Conservation (phyloP, 2,888 invertebrate species). For the Listrodromus nycthemerus region DNA sequence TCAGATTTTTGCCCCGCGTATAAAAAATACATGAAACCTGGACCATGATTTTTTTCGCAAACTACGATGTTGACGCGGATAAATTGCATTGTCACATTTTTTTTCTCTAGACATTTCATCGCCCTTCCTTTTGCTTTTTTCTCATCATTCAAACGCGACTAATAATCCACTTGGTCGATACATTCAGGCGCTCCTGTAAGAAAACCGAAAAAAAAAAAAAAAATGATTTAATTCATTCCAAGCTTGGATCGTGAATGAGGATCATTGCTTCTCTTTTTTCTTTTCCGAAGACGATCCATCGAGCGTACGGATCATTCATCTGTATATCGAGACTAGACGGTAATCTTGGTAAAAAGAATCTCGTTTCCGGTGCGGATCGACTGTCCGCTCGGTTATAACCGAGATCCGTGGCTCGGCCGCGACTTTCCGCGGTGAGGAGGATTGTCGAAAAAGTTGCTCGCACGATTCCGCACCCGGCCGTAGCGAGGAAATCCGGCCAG, state of each 20-base stretch:
- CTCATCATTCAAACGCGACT: no score
- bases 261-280: not conserved
- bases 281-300: not conserved
- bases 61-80: not conserved
- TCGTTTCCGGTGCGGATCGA: constrained; percentile 49
- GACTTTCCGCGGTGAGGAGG: not conserved
- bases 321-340: constrained; percentile 31
- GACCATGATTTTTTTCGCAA: not conserved
- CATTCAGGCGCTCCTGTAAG: no score
- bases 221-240: not conserved
- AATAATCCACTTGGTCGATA: no score
- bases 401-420: constrained; percentile 22
- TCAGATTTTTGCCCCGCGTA: constrained; percentile 1
- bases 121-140: no score
- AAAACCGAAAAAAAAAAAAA: no score
- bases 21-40: not conserved
- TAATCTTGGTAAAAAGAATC: constrained; percentile 57
- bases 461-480: constrained; percentile 30
- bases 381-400: not conserved
- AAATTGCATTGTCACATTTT: not conserved
- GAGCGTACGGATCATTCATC: not conserved
- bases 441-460: constrained; percentile 35
- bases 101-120: no score
- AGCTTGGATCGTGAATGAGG: not conserved
- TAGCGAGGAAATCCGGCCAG: not conserved